Evolutionary conservation across 2,888 invertebrate species (phyloP), one percentile per base, ranked within the genome.

Genomic region (Mesopsocus fuscifrons): DNA sequence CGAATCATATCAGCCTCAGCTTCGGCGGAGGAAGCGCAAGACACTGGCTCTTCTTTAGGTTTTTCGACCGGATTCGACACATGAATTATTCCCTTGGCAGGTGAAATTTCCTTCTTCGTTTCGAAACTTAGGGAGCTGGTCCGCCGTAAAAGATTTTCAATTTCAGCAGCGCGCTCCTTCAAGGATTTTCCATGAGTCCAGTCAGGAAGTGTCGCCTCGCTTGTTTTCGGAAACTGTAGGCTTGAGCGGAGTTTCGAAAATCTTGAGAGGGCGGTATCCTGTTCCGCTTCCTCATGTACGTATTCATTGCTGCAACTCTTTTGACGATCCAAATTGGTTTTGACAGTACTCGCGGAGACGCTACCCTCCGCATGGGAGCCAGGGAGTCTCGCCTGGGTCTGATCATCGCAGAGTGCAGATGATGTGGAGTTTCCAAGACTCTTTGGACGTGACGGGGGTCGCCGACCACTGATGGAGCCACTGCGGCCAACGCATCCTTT

Each of bases 11-110:
- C 64, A n/a, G 60, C 60, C 18, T 42, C 34, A 18, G 45, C 46
- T 11, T 49, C 48, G 42, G 64, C 66, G 2, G 70, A 61, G 46
- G 66, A 65, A 50, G 69, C 63, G 17, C 73, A 53, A 45, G 68
- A 63, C n/a, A 67, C 69, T 46, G 68, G 62, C 9, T 72, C 69
- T 56, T 70, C 71, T 50, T 71, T 66, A 35, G 73, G 53, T 1
- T 69, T 68, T 46, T 72, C 72, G 3, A 70, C 71, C 2, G 66
- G 62, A 48, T 63, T 54, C 52, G 8, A 49, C 47, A 9, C 31
- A 26, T 13, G 41, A 17, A n/a, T 21, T 17, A 15, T 3, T 40
- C 9, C 17, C 34, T 40, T 2, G 41, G 13, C 11, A 34, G 41
- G 21, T 23, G 42, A 15, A 30, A 34, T 8, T 16, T 42, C 32